Conservation (phyloP, 2,113 vertebrate species). For the Thamnaconus septentrionalis region DNA sequence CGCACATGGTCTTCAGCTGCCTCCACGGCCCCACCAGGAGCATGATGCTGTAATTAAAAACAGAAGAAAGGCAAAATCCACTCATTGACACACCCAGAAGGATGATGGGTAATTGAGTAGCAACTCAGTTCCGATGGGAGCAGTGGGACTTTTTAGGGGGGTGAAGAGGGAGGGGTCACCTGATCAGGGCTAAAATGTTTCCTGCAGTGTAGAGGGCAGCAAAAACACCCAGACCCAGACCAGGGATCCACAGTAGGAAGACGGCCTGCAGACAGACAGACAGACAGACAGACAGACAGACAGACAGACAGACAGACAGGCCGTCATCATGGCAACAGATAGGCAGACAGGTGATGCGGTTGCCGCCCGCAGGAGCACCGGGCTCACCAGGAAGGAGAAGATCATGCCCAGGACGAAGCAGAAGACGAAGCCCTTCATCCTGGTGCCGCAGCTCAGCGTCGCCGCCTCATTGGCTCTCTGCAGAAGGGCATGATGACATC, state of each 20-base stretch:
- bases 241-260: slow-evolving; percentile 74
- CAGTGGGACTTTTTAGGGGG: background rate
- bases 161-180: slow-evolving; percentile 49
- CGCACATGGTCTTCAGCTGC: slow-evolving; percentile 91
- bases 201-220: slow-evolving; percentile 74
- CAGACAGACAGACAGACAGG: background rate
- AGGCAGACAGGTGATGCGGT: background rate
- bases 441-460: slow-evolving; percentile 70
- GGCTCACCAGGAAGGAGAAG: slow-evolving; percentile 72
- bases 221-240: slow-evolving; percentile 63
- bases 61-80: background rate
- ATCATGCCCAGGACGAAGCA: slow-evolving; percentile 67
- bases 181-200: slow-evolving; percentile 72
- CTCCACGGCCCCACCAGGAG: slow-evolving; percentile 89
- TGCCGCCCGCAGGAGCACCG: background rate
- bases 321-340: slow-evolving; percentile 1
- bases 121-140: background rate
- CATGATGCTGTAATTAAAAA: slow-evolving; percentile 76
- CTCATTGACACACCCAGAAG: background rate
- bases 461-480: slow-evolving; percentile 72
- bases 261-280: slow-evolving; percentile 54
- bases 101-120: slow-evolving; percentile 9
- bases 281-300: slow-evolving; percentile 5
- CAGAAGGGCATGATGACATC: slow-evolving; percentile 1
- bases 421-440: slow-evolving; percentile 72